Percentiles rank a stretch among this genome's conserved stretches.
These are phyloP conservation scores for Craseonycteris thonglongyai DNA, from an alignment of 2,113 vertebrate species.

Conservation along the genomic window DNA sequence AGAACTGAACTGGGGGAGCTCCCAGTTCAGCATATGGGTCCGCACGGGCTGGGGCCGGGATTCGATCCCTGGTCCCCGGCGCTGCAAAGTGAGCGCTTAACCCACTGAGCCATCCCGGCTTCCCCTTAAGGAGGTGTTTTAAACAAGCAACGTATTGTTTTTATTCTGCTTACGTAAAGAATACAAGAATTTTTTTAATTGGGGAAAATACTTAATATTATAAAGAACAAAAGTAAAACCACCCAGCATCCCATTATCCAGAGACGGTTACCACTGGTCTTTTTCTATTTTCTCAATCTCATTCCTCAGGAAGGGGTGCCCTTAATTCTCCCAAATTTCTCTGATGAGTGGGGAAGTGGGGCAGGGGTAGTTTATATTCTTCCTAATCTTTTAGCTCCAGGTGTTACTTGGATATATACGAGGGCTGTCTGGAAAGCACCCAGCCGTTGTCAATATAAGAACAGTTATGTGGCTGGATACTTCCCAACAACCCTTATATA, in stretches of 20 bases:
- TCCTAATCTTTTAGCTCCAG: neutral
- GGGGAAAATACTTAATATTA: neutral
- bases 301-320: neutral
- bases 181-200: neutral
- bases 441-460: too few species aligned
- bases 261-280: neutral
- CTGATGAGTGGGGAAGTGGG: neutral
- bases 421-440: too few species aligned
- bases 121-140: too few species aligned
- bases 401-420: neutral
- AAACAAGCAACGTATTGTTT: neutral
- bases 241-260: neutral
- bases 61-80: too few species aligned
- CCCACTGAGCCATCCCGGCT: too few species aligned
- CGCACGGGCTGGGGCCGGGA: too few species aligned
- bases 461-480: too few species aligned
- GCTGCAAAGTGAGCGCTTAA: too few species aligned
- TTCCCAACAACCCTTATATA: too few species aligned
- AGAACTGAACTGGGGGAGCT: too few species aligned
- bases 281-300: neutral
- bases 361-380: neutral
- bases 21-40: too few species aligned
- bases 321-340: neutral
- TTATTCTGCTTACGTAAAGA: neutral
- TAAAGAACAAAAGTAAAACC: neutral